Conservation (phyloP, 2,888 invertebrate genomes). For the Brachyopa scutellaris region DNA sequence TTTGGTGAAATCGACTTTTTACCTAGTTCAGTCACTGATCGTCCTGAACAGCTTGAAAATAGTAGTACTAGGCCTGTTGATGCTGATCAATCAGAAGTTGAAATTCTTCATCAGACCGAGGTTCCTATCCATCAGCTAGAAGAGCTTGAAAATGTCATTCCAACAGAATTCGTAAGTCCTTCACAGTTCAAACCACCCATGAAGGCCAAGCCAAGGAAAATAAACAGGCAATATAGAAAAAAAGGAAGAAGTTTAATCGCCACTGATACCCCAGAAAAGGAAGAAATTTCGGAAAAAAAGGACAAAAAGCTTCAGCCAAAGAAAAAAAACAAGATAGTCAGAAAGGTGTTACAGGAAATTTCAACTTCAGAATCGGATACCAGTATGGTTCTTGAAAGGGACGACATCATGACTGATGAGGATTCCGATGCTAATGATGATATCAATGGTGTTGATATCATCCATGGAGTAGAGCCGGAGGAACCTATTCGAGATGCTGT, state of each 20-base stretch:
- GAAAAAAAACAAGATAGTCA: constrained; percentile 14
- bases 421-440: constrained; percentile 1
- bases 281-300: constrained; percentile 15
- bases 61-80: constrained; percentile 1
- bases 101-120: constrained; percentile 3
- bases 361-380: constrained; percentile 22
- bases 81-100: background rate
- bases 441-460: constrained; percentile 7
- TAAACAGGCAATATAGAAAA: constrained; percentile 19
- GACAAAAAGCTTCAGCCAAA: constrained; percentile 5
- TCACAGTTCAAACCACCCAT: constrained; percentile 6
- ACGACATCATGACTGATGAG: constrained; percentile 16
- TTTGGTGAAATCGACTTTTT: constrained; percentile 9
- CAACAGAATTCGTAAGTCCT: constrained; percentile 12
- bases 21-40: constrained; percentile 27
- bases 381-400: constrained; percentile 10
- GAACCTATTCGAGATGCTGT: constrained; percentile 3
- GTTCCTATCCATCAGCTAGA: constrained; percentile 11
- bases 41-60: constrained; percentile 7
- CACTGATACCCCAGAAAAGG: constrained; percentile 23
- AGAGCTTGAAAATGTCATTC: constrained; percentile 6
- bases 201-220: constrained; percentile 24
- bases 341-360: constrained; percentile 15
- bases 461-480: too few species aligned
- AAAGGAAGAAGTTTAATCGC: constrained; percentile 17